phyloP scores from a whole-genome alignment of 1,140 invertebrate genomes.

The Neoseiulus cucumeris region DNA sequence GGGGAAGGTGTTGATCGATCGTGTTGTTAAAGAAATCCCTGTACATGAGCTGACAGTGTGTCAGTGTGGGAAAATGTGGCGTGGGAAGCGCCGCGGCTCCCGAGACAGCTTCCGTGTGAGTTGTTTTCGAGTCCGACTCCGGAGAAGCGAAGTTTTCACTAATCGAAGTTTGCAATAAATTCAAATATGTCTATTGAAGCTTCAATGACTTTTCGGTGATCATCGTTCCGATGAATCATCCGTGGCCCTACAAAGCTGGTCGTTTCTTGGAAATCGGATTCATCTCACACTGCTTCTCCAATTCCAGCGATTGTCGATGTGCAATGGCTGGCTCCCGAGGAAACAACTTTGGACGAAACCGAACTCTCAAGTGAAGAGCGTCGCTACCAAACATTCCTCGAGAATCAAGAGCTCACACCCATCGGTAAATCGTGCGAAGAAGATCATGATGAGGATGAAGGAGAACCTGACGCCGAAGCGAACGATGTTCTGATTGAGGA shows the following conservation, averaged over 20 bases:
- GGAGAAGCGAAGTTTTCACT: no score
- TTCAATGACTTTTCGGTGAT: no score
- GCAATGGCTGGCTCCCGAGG: neutral
- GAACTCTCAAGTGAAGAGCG: neutral
- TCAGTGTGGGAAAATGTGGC: no score
- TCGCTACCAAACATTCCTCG: neutral
- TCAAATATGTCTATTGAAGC: no score
- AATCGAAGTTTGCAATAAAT: no score
- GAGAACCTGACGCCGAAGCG: slow-evolving; percentile 12
- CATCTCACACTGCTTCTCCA: neutral
- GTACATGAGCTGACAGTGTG: no score
- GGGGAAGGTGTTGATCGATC: no score
- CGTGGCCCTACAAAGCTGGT: neutral
- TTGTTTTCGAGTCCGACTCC: neutral
- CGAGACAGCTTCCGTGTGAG: neutral
- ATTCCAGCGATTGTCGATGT: slow-evolving; percentile 1
- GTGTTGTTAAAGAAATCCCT: no score
- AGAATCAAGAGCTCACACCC: neutral
- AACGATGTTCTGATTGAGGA: neutral
- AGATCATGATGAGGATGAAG: slow-evolving; percentile 6
- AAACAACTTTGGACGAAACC: neutral
- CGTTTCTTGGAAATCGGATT: neutral
- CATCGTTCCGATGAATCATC: neutral
- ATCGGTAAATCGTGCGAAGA: neutral
- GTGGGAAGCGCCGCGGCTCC: neutral